Evolutionary conservation across 2,888 invertebrate species (phyloP).

Genomic region (Scelioninae gen. 2): DNA sequence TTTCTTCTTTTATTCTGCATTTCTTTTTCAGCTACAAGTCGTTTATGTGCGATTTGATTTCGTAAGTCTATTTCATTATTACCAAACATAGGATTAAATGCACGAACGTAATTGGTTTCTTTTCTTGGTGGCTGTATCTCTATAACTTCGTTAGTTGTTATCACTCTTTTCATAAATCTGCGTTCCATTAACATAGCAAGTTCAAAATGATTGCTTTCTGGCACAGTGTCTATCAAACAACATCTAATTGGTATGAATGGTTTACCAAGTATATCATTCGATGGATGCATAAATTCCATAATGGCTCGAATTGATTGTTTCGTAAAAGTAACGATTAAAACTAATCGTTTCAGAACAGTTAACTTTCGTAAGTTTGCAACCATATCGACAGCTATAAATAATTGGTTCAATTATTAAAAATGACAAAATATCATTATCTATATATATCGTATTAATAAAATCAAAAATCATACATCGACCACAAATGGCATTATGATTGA

Average conservation of each 20-base stretch:
- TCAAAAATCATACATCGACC: conserved; percentile 38
- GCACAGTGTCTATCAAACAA: conserved; percentile 71
- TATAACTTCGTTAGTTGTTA: conserved; percentile 20
- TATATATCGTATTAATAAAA: too few relatives aligned
- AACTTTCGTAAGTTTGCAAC: conserved; percentile 70
- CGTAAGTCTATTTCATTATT: conserved; percentile 44
- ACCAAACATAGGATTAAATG: conserved; percentile 51
- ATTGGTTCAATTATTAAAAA: neutral
- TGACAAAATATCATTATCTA: neutral
- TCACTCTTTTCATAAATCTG: conserved; percentile 65
- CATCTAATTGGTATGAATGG: conserved; percentile 72
- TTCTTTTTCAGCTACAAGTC: conserved; percentile 34
- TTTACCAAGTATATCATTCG: conserved; percentile 66
- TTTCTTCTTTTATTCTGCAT: conserved; percentile 17
- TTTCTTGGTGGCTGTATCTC: conserved; percentile 40
- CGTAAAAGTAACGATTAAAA: conserved; percentile 72
- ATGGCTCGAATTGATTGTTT: conserved; percentile 73
- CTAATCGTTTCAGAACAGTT: conserved; percentile 66
- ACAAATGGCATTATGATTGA: conserved; percentile 43
- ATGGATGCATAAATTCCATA: conserved; percentile 71
- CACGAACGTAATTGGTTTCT: conserved; percentile 19
- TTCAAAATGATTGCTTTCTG: conserved; percentile 70
- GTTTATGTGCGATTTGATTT: conserved; percentile 46
- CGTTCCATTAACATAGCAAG: conserved; percentile 73
- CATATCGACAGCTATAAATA: conserved; percentile 68